These are phyloP conservation scores for Australoheros facetus DNA, from an alignment of 2,797 vertebrate species.

Conservation along the genomic window DNA sequence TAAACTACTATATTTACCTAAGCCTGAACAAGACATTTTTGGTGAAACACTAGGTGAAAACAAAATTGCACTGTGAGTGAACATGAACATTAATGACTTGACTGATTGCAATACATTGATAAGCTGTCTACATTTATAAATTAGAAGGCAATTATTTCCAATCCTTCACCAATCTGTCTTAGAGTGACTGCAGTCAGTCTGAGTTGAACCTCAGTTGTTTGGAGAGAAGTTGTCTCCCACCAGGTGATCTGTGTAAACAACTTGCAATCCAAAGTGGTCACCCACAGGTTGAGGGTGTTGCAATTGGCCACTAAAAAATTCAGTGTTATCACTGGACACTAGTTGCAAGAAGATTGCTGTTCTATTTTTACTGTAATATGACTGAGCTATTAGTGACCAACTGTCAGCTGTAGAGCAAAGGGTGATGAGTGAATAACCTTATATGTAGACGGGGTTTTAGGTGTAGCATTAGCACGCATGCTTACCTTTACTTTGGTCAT, in stretches of 20 bases:
- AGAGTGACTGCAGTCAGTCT: not conserved
- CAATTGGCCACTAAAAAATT: not conserved
- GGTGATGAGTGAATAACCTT: not conserved
- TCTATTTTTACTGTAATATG: too few relatives aligned
- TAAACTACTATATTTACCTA: too few relatives aligned
- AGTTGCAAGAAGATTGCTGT: too few relatives aligned
- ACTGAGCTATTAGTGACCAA: too few relatives aligned
- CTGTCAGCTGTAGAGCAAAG: not conserved
- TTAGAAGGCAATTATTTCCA: not conserved
- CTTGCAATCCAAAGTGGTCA: not conserved
- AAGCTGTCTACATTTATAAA: not conserved
- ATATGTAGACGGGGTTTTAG: not conserved
- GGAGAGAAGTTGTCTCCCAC: not conserved
- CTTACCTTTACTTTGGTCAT: not conserved
- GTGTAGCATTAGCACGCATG: not conserved
- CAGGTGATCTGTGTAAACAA: too few relatives aligned
- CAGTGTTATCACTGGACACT: too few relatives aligned
- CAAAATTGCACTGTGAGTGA: too few relatives aligned
- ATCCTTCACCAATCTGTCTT: not conserved
- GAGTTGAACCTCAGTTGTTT: not conserved
- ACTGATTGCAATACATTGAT: rapidly evolving
- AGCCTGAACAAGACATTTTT: too few relatives aligned
- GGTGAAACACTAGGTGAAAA: too few relatives aligned
- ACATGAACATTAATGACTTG: too few relatives aligned
- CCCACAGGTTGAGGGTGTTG: not conserved